Conservation (phyloP, 2,113 vertebrate genomes). For the Psilopsiagon aymara region DNA sequence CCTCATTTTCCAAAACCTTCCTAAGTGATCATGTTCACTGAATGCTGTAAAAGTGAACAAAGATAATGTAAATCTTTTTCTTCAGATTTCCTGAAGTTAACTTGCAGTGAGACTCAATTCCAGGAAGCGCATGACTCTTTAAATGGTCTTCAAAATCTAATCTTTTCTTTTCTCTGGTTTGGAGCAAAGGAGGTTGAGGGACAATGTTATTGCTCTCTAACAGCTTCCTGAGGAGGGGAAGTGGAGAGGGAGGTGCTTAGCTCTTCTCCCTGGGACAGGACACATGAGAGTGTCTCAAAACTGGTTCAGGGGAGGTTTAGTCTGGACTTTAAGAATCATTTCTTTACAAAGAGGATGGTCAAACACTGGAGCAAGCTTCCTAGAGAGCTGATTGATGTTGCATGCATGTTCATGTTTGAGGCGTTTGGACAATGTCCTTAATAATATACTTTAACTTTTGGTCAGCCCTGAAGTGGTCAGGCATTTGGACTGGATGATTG, state of each 20-base stretch:
- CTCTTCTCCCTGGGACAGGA: too few relatives aligned
- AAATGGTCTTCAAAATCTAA: not conserved
- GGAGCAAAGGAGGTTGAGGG: not conserved
- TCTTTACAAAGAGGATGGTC: not conserved
- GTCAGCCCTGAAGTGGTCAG: not conserved
- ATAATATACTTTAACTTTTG: not conserved
- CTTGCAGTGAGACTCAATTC: not conserved
- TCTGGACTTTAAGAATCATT: not conserved
- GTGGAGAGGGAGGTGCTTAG: not conserved
- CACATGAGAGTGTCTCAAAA: fast-evolving
- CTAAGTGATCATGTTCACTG: not conserved
- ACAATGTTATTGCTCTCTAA: not conserved
- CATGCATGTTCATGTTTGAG: not conserved
- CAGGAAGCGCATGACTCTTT: not conserved
- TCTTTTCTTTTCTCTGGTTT: not conserved
- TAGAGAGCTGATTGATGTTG: not conserved
- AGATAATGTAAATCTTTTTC: not conserved
- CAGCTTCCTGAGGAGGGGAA: not conserved
- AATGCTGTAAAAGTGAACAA: not conserved
- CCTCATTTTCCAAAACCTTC: not conserved
- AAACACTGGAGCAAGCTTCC: not conserved
- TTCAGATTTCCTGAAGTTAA: not conserved
- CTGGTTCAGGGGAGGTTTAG: not conserved
- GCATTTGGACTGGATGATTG: not conserved
- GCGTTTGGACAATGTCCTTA: not conserved